Conservation (phyloP, 2,113 vertebrate species). For the Oreochromis spilurus region DNA sequence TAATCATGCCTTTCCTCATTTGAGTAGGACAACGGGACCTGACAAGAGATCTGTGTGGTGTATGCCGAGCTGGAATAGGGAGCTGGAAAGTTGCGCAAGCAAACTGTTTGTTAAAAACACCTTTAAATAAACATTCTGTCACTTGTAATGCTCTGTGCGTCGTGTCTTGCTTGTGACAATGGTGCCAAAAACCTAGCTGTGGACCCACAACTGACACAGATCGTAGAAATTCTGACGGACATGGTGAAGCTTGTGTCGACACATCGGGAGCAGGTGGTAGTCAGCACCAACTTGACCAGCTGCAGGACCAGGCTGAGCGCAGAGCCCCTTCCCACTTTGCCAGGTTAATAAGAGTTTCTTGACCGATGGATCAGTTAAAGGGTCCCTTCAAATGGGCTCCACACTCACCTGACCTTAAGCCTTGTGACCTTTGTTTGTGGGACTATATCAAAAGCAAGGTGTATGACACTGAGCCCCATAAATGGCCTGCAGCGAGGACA, state of each 20-base stretch:
- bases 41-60: neutral
- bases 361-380: neutral
- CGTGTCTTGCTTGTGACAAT: neutral
- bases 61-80: neutral
- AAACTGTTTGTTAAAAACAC: neutral
- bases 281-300: neutral
- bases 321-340: neutral
- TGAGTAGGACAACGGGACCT: neutral
- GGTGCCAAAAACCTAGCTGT: neutral
- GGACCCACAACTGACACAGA: neutral
- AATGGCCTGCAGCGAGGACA: neutral
- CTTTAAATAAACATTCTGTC: neutral
- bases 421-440: neutral
- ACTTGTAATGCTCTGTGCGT: neutral
- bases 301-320: neutral
- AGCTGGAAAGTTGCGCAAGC: neutral
- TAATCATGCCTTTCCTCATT: neutral
- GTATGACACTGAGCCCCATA: neutral
- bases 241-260: neutral
- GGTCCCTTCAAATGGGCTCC: neutral
- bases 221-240: neutral
- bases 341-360: neutral
- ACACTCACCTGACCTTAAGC: neutral
- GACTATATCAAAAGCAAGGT: neutral
- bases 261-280: neutral